A percentile compares a stretch with the other conserved stretches of the same genome.
Evolutionary conservation across 2,113 vertebrate genomes (phyloP).

Genomic region (Egretta garzetta): DNA sequence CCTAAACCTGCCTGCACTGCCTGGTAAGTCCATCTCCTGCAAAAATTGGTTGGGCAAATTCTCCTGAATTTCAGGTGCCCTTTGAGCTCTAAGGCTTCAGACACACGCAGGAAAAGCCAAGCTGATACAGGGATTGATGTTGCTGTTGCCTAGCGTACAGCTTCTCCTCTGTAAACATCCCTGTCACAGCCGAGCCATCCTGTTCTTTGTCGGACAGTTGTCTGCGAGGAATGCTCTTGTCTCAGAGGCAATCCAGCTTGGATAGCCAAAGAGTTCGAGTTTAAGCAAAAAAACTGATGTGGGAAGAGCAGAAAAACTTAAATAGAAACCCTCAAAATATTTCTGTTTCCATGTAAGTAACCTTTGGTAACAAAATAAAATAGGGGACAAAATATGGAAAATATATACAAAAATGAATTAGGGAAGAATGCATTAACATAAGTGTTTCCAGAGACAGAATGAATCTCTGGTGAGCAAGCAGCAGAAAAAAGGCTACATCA

Average conservation of each 20-base stretch:
- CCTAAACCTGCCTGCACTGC: neutral
- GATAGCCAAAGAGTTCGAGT: neutral
- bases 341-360: constrained; percentile 41
- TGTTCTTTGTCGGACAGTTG: neutral
- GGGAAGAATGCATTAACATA: neutral
- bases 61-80: neutral
- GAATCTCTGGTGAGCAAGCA: neutral
- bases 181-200: neutral
- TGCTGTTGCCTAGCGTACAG: neutral
- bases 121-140: neutral
- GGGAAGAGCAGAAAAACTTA: neutral
- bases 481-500: neutral
- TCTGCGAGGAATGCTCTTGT: neutral
- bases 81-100: neutral
- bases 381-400: constrained; percentile 28
- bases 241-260: neutral
- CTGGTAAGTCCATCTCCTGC: neutral
- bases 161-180: neutral
- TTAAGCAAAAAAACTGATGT: neutral
- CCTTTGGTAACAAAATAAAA: constrained; percentile 55
- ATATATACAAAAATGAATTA: constrained; percentile 17
- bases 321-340: constrained; percentile 51
- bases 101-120: neutral
- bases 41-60: neutral
- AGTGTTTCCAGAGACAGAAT: neutral